Evolutionary conservation across 2,113 vertebrate genomes (phyloP), one percentile per base, ranked within the genome.

Genomic region (Actinemys pallida): DNA sequence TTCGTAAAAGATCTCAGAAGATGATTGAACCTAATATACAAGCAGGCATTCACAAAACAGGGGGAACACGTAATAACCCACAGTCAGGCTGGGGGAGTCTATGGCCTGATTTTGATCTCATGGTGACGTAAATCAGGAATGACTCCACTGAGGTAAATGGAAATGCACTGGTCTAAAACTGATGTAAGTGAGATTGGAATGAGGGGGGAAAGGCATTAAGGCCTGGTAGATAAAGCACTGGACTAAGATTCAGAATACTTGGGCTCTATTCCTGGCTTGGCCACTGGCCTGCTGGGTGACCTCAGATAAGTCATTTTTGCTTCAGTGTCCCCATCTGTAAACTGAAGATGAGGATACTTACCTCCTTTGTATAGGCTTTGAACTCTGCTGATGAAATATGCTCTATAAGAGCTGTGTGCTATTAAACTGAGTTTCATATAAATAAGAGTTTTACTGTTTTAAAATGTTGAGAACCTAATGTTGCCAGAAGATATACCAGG

Each of bases 21-120:
- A 80, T 94, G 86, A 82, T 92, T 95, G 76, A 94, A 27, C 94
- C 65, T 92, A 90, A 94, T n/a, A 86, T 87, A 96, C 95, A 97
- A 93, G 91, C 94, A 96, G 72, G 75, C 92, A 91, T 96, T 94
- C 84, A 94, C 17, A 75, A 93, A 94, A 89, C 78, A 91, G 93
- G 91, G 84, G 91, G 93, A 92, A 86, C 62, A 78, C 7, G 11
- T 89, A 2, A n/a, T 72, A 27, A 78, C 22, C 24, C 42, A 78
- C 84, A 95, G 57, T 90, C 12, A 35, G 93, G 92, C 54, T 89
- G 54, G 86, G 69, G 52, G 85, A 84, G 49, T 50, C 10, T 39
- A 54, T 1, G 4, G 54, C n/a, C 65, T 91, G 19, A 1, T 92
- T 54, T 95, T 95, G 94, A 92, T 91, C 78, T 92, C 88, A 85